A percentile compares a stretch with the other conserved stretches of the same genome.
phyloP scores from a whole-genome alignment of 2,113 vertebrate genomes.

The Lophura nycthemera region DNA sequence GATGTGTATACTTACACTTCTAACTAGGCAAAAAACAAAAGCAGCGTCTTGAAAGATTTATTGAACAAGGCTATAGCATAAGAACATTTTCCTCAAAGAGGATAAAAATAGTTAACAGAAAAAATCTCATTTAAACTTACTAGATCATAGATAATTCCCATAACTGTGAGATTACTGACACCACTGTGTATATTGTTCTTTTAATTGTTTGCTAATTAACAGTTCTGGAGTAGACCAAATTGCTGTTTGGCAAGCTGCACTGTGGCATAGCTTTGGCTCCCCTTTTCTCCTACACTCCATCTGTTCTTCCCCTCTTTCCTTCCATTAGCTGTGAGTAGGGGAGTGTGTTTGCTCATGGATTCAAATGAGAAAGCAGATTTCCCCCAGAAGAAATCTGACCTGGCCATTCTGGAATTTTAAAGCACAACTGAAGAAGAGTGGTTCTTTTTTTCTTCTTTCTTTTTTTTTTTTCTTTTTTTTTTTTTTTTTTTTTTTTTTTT shows the following conservation, averaged over 20 bases:
- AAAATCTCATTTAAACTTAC: slow-evolving; percentile 27
- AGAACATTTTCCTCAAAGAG: not conserved
- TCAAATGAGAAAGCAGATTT: not conserved
- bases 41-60: not conserved
- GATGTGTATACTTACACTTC: not conserved
- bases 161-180: slow-evolving; percentile 42
- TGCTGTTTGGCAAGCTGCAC: slow-evolving; percentile 20
- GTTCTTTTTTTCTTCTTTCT: too few relatives aligned
- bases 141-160: slow-evolving; percentile 32
- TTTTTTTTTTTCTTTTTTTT: too few relatives aligned
- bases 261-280: not conserved
- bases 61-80: not conserved
- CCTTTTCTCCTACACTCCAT: not conserved
- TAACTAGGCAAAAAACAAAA: not conserved
- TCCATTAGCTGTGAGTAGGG: not conserved
- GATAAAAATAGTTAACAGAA: slow-evolving; percentile 28
- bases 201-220: slow-evolving; percentile 70
- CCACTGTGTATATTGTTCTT: slow-evolving; percentile 43
- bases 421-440: not conserved
- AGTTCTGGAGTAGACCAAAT: slow-evolving; percentile 51
- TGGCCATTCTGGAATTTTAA: not conserved
- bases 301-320: not conserved
- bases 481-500: too few relatives aligned
- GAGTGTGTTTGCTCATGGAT: not conserved
- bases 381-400: not conserved